A percentile compares a stretch with the other conserved stretches of the same genome.
Conservation (phyloP, 2,888 invertebrate genomes). For the Tyria jacobaeae region DNA sequence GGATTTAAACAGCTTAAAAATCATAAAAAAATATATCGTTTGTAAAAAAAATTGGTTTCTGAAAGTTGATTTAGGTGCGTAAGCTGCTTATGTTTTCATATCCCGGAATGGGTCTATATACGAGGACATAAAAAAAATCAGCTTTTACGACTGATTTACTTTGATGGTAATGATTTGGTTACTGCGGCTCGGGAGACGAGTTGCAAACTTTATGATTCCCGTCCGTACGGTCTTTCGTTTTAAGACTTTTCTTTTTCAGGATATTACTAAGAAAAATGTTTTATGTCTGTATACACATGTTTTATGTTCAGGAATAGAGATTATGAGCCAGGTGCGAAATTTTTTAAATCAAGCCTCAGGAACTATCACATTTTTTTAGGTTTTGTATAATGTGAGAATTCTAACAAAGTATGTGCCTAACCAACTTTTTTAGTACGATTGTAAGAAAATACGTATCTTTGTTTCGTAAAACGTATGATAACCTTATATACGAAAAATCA, state of each 20-base stretch:
- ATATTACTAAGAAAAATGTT: constrained; percentile 25
- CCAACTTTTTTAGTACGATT: not conserved
- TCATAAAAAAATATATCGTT: constrained; percentile 22
- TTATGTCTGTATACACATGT: constrained; percentile 33
- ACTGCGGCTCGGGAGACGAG: constrained; percentile 50
- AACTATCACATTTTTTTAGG: not conserved
- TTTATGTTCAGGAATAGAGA: constrained; percentile 29
- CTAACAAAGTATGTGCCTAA: not conserved
- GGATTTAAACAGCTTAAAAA: constrained; percentile 20
- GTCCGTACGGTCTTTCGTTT: constrained; percentile 43
- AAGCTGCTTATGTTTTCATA: constrained; percentile 41
- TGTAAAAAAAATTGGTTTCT: constrained; percentile 26
- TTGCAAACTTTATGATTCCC: constrained; percentile 55
- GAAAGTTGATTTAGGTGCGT: constrained; percentile 38
- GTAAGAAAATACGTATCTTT: not conserved
- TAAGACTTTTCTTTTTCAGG: constrained; percentile 31
- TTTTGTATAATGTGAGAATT: not conserved
- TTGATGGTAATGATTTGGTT: constrained; percentile 64
- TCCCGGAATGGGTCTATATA: constrained; percentile 51
- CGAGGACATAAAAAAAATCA: constrained; percentile 64
- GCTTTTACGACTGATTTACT: constrained; percentile 68
- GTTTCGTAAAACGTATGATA: not conserved
- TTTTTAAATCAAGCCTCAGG: not conserved
- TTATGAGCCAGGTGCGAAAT: constrained; percentile 3
- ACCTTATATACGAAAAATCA: constrained; percentile 26